Conservation (phyloP, 2,113 vertebrate species). For the Brachyhypopomus gauderio region DNA sequence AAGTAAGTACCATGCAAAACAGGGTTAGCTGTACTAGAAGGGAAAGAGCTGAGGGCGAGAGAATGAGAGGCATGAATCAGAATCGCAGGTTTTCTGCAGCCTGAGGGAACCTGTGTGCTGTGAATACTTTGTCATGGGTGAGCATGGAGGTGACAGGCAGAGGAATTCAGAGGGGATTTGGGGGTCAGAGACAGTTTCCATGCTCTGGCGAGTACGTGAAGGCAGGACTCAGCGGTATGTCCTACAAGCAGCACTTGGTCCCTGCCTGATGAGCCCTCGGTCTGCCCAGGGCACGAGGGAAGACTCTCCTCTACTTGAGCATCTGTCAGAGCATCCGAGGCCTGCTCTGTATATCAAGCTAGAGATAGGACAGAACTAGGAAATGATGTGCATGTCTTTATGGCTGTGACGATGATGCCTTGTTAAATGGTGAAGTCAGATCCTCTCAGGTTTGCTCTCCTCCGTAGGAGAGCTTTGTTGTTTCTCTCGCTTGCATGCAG, state of each 20-base stretch:
- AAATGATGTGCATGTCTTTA: background rate
- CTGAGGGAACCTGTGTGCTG: constrained; percentile 25
- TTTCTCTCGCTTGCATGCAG: too few species aligned
- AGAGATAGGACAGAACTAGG: background rate
- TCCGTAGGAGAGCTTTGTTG: background rate
- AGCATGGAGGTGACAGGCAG: constrained; percentile 30
- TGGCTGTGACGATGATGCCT: background rate
- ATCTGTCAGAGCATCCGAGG: background rate
- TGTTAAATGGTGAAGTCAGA: background rate
- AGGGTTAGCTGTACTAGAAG: background rate
- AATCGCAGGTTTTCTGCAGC: constrained; percentile 11
- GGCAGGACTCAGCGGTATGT: constrained; percentile 8
- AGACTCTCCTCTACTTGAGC: background rate
- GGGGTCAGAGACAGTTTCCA: constrained; percentile 19
- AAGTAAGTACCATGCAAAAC: constrained; percentile 70
- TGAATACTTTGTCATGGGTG: constrained; percentile 30
- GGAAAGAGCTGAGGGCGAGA: background rate
- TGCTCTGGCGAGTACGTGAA: constrained; percentile 13
- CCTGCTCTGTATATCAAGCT: background rate
- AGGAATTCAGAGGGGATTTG: constrained; percentile 19
- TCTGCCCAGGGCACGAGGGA: background rate
- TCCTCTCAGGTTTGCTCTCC: background rate
- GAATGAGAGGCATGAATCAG: background rate
- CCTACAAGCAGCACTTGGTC: background rate
- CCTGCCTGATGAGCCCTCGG: background rate